Evolutionary conservation across 1,140 invertebrate genomes (phyloP).

Genomic region (Drosophila takahashii): DNA sequence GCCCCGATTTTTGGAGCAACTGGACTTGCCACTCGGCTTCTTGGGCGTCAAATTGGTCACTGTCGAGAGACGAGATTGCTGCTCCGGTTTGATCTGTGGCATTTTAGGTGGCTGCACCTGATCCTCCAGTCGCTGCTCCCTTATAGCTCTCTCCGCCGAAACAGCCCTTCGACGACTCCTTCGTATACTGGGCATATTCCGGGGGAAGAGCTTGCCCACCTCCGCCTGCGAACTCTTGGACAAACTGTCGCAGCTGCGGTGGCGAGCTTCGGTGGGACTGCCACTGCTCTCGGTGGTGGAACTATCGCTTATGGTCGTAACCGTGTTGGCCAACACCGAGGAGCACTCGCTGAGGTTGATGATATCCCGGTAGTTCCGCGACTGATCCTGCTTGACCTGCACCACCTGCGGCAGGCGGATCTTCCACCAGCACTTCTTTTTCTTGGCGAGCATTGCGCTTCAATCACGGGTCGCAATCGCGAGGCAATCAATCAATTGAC

Average conservation of each 20-base stretch:
- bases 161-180: conserved; percentile 63
- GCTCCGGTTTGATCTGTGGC: conserved; percentile 26
- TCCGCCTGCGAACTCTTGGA: conserved; percentile 73
- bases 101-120: conserved; percentile 30
- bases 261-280: conserved; percentile 24
- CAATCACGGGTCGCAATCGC: conserved; percentile 44
- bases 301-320: conserved; percentile 28
- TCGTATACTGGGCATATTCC: conserved; percentile 82
- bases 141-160: conserved; percentile 40
- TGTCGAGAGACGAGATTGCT: conserved; percentile 58
- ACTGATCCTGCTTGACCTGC: conserved; percentile 43
- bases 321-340: conserved; percentile 58
- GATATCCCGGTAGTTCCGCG: conserved; percentile 64
- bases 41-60: conserved; percentile 69
- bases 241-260: conserved; percentile 52
- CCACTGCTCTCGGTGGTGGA: conserved; percentile 41
- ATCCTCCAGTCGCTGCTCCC: conserved; percentile 8
- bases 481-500: conserved; percentile 65
- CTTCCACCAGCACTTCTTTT: conserved; percentile 77
- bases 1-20: conserved; percentile 61
- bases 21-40: conserved; percentile 38
- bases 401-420: conserved; percentile 62
- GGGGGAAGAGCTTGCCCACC: conserved; percentile 71
- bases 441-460: conserved; percentile 50
- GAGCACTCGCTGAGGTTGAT: conserved; percentile 58